phyloP scores from a whole-genome alignment of 2,888 invertebrate species.

The Oegoconia quadripuncta region DNA sequence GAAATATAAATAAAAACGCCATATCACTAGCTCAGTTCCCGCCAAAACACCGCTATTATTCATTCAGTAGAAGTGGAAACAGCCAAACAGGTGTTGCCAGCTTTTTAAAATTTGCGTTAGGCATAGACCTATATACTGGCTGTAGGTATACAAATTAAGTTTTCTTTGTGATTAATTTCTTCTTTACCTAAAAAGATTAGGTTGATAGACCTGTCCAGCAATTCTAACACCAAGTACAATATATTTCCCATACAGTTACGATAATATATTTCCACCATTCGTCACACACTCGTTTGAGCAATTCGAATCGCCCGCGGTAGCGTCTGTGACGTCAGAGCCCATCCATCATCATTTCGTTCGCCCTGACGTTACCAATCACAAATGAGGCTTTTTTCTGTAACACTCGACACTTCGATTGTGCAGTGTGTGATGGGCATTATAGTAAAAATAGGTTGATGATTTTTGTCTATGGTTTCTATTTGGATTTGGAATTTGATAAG shows the following conservation, averaged over 20 bases:
- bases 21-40: too few relatives aligned
- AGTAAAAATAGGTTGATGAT: conserved; percentile 2
- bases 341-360: conserved; percentile 57
- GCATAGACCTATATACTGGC: too few relatives aligned
- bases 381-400: conserved; percentile 50
- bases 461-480: conserved; percentile 13
- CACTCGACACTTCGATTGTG: conserved; percentile 32
- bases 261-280: conserved; percentile 10
- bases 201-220: too few relatives aligned
- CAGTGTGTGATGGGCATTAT: conserved; percentile 33
- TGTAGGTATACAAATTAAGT: too few relatives aligned
- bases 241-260: conserved; percentile 10
- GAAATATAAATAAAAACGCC: too few relatives aligned
- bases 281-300: conserved; percentile 21
- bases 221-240: background rate
- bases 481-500: conserved; percentile 11
- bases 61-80: too few relatives aligned
- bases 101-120: too few relatives aligned
- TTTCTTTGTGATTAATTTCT: too few relatives aligned
- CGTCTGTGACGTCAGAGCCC: conserved; percentile 6
- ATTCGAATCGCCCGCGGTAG: conserved; percentile 32
- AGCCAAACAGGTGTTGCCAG: too few relatives aligned
- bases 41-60: too few relatives aligned
- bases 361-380: conserved; percentile 35
- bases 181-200: too few relatives aligned